Evolutionary conservation across 2,113 vertebrate genomes (phyloP), one percentile per base, ranked within the genome.

Genomic region (Enhydra lutris): DNA sequence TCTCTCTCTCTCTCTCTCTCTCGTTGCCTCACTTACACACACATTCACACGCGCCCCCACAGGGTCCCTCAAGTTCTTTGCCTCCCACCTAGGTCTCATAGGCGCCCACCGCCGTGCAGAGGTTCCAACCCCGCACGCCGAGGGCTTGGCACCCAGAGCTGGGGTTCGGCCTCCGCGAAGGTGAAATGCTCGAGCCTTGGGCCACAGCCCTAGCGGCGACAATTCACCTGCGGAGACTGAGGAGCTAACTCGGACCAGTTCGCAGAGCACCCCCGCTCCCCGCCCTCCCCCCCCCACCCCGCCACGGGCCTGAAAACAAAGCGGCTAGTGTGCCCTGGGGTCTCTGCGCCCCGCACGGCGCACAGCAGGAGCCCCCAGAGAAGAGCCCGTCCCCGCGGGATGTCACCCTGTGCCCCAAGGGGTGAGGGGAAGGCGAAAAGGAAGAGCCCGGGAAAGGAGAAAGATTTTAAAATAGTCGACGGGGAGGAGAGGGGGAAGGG

Each of bases 231-330:
- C 24, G 36, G n/a, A 59, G 59, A 39, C 31, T 12, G 12, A 23
- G 9, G 74, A 21, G 4, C 23, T 20, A 39, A 24, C 59, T 9
- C 73, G 50, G 34, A 13, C 3, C 50, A 29, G 1, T 65, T 42
- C 15, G n/a, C 26, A n/a, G 89, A 97, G 36, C 47, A 18, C 42
- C 42, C 42, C 42, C 42, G 42, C 42, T 6, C 42, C 42, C 42
- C 42, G 42, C 42, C 1, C 5, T 15, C 52, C 52, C 15, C 18
- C 7, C 29, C 52, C 15, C 15, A 6, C 29, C 23, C 3, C 13
- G 14, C 12, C 2, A 17, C 45, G 21, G 3, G 57, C 80, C 20
- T 78, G 14, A 67, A 96, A 96, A 92, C 98, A 95, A 97, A 97
- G 97, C 84, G 3, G 26, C 87, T 7, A n/a, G 39, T 34, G 81